Conservation (phyloP, 2,797 vertebrate species). For the Enteromius mattozi region DNA sequence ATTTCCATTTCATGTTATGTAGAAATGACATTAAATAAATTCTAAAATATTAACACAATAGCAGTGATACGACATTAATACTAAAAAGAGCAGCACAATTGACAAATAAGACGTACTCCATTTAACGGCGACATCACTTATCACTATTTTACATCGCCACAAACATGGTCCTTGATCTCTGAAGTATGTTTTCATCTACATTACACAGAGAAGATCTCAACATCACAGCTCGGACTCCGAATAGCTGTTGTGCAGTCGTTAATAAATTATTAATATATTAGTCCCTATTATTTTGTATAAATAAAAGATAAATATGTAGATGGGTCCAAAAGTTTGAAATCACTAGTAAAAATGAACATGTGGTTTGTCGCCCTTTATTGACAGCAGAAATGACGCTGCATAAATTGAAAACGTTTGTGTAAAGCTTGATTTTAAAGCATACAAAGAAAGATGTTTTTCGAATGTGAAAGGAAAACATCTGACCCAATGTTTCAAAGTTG, state of each 20-base stretch:
- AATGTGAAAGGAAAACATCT: neutral
- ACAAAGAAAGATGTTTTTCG: neutral
- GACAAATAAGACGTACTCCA: conserved; percentile 62
- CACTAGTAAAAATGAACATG: no score
- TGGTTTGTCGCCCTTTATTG: neutral
- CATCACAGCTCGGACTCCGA: conserved; percentile 31
- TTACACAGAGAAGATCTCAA: conserved; percentile 42
- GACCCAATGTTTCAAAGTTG: neutral
- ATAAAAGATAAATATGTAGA: conserved; percentile 75
- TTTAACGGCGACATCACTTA: conserved; percentile 57
- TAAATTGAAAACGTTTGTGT: neutral
- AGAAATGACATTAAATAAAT: conserved; percentile 71
- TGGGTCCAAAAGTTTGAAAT: conserved; percentile 39
- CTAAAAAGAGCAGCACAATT: conserved; percentile 71
- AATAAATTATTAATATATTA: conserved; percentile 65
- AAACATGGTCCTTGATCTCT: conserved; percentile 60
- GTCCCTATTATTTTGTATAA: conserved; percentile 71
- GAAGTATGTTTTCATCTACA: conserved; percentile 53
- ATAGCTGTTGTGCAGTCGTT: conserved; percentile 47
- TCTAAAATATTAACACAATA: conserved; percentile 69
- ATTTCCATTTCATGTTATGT: conserved; percentile 63
- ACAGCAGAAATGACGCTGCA: neutral
- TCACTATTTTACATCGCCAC: conserved; percentile 65
- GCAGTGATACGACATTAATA: conserved; percentile 71
- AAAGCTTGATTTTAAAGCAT: neutral